Base-by-base conservation (phyloP, 1,140 invertebrate genomes). In the Rhagoletis pomonella region DNA sequence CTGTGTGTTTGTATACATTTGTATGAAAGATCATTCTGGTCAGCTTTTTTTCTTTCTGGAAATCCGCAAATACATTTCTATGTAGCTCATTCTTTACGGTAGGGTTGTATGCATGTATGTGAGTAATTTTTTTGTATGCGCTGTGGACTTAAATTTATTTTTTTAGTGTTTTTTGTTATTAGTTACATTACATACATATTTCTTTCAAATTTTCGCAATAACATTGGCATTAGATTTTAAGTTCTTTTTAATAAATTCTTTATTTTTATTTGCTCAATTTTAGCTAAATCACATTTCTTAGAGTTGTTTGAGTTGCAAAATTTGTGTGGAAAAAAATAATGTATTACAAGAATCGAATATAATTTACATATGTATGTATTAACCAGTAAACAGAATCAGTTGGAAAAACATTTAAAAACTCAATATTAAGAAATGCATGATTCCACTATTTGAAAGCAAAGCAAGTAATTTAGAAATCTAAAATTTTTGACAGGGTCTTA, bases 201-300 rank as follows among this genome's bases (percentile, higher is more conserved):
- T 47, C 4, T 69, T 44, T 42, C 39, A 4, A 1, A 10, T 17
- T 69, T 69, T 47, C 5, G 14, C 29, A 44, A 69, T 44, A 69
- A 47, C 14, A 69, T 69, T 69, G 44, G 67, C 67, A 44, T 42
- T 69, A 69, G 42, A 14, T 69, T 69, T 44, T 4, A 44, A 47
- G 42, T 69, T 69, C n/a, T 17, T 44, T 69, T 69, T 69, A 1
- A 3, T 47, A 47, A 69, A 42, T 69, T 69, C 67, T 69, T 42
- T 29, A 29, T 29, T 47, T 69, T 69, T 73, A 12, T 47, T 73
- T 17, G 67, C 14, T 47, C 44, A 47, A 73, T 14, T 47, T 47
- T 73, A n/a, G 44, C 67, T 73, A 47, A 73, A 73, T 47, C 67
- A 73, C 67, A 73, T 47, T 73, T 67, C 39, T 73, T 47, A 47